Percentiles rank a stretch among this genome's conserved stretches.
Evolutionary conservation across 2,113 vertebrate species (phyloP).

Genomic region (Apodemus speciosus): DNA sequence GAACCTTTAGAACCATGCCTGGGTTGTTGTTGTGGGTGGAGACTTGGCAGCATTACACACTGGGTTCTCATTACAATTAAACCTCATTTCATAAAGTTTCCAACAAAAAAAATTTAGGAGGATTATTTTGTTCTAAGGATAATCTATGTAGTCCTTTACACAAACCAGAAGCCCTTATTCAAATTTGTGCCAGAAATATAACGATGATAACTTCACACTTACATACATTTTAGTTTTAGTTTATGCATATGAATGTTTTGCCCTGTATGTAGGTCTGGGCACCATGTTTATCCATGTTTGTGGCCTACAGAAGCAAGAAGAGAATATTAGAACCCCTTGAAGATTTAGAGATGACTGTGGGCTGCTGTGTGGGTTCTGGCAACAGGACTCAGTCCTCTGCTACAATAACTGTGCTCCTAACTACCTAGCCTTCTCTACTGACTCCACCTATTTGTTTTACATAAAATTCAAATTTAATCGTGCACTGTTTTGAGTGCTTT

Average conservation of each 20-base stretch:
- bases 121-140: background rate
- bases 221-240: background rate
- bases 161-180: background rate
- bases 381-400: background rate
- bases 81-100: background rate
- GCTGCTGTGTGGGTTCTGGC: too few relatives aligned
- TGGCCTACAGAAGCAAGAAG: background rate
- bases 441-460: background rate
- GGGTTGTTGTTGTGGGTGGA: background rate
- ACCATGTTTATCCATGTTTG: background rate
- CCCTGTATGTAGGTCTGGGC: background rate
- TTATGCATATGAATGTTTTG: background rate
- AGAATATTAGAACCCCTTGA: background rate
- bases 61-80: background rate
- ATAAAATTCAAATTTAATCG: conserved; percentile 23
- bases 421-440: background rate
- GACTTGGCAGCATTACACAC: rapidly evolving
- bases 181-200: background rate
- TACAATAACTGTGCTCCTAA: background rate
- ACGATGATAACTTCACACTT: background rate
- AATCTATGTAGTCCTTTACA: background rate
- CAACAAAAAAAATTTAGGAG: background rate
- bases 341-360: background rate
- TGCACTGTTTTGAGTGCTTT: background rate
- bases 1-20: background rate